Base-by-base conservation (phyloP, 30 jellyfish, hydroid and myxozoan species). In the Aurelia aurita region DNA sequence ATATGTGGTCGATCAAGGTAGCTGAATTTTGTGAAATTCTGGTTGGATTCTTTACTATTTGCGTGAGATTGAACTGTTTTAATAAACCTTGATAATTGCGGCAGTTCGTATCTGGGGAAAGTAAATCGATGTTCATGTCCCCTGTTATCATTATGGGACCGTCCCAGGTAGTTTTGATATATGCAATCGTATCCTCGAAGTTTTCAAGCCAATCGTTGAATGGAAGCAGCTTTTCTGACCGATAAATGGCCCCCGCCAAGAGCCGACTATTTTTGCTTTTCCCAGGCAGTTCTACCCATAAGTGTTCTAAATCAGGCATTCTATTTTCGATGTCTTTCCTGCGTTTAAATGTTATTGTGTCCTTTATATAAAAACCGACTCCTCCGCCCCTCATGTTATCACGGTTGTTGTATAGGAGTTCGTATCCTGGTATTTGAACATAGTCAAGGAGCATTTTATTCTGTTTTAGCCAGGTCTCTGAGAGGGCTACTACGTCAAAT, bases 161-260 rank as follows among this genome's bases (percentile, higher is more conserved):
- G 63, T 51, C 63, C 63, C 63, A 13, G 63, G n/a, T 13, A 51
- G 63, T 51, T 51, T n/a, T 51, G n/a, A 51, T 51, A 51, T 51
- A 51, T 51, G 18, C 63, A 51, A 51, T 51, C 63, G 63, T 51
- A 51, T 51, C 63, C 63, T 51, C 63, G n/a, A 51, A 51, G 14
- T 51, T 51, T n/a, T 51, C 63, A 51, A 51, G 63, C n/a, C 63
- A 51, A 51, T 51, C n/a, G 14, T 51, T 51, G 63, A 51, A 51
- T 51, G 63, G 63, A 51, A 51, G n/a, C 63, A 51, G 63, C 63
- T 51, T 51, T 51, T 51, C 63, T 51, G 63, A 51, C 63, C 18
- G 63, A 51, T 51, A 51, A 13, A 51, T 51, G n/a, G n/a, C 63
- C 63, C 63, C 63, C n/a, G 63, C 63, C 63, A 51, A 51, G 63